phyloP scores from a whole-genome alignment of 92 coral and sea anemone species.

The Virgularia gustaviana region DNA sequence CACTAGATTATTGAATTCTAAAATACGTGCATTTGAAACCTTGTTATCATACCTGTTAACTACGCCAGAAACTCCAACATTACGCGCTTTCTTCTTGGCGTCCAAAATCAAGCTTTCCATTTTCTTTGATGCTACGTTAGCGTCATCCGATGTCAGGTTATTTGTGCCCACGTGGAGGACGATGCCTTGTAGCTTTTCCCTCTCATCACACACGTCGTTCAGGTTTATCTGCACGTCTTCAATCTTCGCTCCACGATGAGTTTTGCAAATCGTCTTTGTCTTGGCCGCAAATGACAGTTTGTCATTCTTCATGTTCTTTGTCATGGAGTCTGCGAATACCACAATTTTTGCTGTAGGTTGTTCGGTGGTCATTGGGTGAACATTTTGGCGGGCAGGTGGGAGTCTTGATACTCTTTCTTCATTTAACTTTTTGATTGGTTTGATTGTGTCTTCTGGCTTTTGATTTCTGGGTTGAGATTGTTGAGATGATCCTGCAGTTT shows the following conservation, averaged over 20 bases:
- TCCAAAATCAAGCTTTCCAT: conserved; percentile 1
- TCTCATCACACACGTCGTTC: not conserved
- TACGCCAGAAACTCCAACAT: conserved; percentile 6
- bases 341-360: not conserved
- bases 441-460: too few species aligned
- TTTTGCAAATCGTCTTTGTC: not conserved
- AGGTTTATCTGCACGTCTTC: not conserved
- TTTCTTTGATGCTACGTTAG: not conserved
- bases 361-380: not conserved
- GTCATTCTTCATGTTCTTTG: not conserved
- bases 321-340: conserved; percentile 1
- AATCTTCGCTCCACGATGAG: conserved; percentile 7
- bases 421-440: not conserved
- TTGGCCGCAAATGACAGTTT: not conserved
- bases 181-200: not conserved
- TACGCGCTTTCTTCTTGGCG: not conserved
- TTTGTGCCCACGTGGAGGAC: conserved; percentile 5
- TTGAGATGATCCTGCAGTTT: too few species aligned
- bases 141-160: not conserved
- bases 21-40: not conserved
- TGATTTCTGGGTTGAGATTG: too few species aligned
- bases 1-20: not conserved
- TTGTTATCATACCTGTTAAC: not conserved
- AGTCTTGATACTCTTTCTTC: not conserved
- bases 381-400: not conserved